Percentiles rank a stretch among this genome's conserved stretches.
phyloP scores from a whole-genome alignment of 2,888 invertebrate species.

The Gordius sp. region DNA sequence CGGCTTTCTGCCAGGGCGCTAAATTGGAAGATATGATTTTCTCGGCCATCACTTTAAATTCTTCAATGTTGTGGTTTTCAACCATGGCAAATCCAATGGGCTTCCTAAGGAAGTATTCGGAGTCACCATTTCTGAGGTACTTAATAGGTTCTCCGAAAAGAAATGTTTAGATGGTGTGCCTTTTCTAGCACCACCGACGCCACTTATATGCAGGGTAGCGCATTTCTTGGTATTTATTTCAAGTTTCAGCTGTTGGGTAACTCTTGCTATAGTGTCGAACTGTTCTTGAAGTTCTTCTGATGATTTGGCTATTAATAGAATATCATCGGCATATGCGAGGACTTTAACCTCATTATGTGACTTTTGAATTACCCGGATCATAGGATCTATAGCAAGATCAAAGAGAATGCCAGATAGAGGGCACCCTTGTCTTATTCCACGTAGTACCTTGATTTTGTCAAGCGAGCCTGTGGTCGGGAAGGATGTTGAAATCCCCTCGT shows the following conservation, averaged over 20 bases:
- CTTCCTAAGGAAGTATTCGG: neutral
- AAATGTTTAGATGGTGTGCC: neutral
- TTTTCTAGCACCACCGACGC: neutral
- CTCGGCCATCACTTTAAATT: neutral
- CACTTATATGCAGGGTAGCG: neutral
- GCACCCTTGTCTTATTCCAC: slow-evolving; percentile 26
- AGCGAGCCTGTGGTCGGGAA: slow-evolving; percentile 18
- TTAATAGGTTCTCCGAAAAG: neutral
- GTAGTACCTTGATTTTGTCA: slow-evolving; percentile 20
- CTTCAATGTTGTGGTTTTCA: neutral
- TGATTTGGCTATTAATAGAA: slow-evolving; percentile 19
- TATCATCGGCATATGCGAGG: slow-evolving; percentile 22
- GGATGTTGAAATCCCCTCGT: slow-evolving; percentile 13
- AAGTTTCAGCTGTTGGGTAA: neutral
- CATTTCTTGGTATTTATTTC: neutral
- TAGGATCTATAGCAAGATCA: slow-evolving; percentile 24
- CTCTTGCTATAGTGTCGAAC: neutral
- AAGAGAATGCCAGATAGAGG: slow-evolving; percentile 26
- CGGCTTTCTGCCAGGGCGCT: neutral
- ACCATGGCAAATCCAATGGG: neutral
- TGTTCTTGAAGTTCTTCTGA: slow-evolving; percentile 18
- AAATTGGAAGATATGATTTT: slow-evolving; percentile 1
- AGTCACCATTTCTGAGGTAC: neutral
- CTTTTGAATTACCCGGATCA: slow-evolving; percentile 19
- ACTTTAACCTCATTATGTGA: neutral